A percentile compares a stretch with the other conserved stretches of the same genome.
Conservation (phyloP, 2,888 invertebrate genomes). For the Nemurella pictetii region DNA sequence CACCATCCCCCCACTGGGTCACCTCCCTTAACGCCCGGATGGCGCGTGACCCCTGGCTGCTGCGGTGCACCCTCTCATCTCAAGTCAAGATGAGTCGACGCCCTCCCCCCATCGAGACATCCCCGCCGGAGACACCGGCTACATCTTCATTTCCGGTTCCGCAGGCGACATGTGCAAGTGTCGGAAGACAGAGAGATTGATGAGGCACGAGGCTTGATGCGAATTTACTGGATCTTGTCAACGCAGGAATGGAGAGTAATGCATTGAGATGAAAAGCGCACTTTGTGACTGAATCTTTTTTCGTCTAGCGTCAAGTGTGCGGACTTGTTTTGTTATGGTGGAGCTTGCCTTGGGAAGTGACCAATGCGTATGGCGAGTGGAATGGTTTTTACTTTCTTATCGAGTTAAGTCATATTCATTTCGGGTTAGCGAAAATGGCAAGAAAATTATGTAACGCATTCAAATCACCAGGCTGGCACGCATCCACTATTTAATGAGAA, state of each 20-base stretch:
- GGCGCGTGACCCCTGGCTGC: conserved; percentile 20
- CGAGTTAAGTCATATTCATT: background rate
- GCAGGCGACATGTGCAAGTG: conserved; percentile 28
- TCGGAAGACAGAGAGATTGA: conserved; percentile 8
- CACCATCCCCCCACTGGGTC: conserved; percentile 36
- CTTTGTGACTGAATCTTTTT: background rate
- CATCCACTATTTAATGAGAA: background rate
- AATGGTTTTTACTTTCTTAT: background rate
- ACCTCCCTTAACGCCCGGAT: conserved; percentile 9
- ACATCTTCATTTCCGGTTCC: conserved; percentile 39
- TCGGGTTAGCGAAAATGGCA: no score
- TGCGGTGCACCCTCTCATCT: background rate
- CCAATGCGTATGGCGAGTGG: background rate
- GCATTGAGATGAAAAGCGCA: background rate
- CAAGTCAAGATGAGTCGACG: background rate
- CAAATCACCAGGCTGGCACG: background rate
- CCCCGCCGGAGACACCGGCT: conserved; percentile 5
- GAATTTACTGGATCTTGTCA: background rate
- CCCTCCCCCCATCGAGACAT: background rate
- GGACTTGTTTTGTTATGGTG: no score
- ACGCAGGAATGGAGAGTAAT: background rate
- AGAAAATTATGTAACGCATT: no score
- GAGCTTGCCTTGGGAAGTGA: no score
- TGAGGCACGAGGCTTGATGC: background rate
- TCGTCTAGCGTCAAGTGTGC: background rate